Conservation (phyloP, 1,140 invertebrate species). For the Eriosoma lanigerum region DNA sequence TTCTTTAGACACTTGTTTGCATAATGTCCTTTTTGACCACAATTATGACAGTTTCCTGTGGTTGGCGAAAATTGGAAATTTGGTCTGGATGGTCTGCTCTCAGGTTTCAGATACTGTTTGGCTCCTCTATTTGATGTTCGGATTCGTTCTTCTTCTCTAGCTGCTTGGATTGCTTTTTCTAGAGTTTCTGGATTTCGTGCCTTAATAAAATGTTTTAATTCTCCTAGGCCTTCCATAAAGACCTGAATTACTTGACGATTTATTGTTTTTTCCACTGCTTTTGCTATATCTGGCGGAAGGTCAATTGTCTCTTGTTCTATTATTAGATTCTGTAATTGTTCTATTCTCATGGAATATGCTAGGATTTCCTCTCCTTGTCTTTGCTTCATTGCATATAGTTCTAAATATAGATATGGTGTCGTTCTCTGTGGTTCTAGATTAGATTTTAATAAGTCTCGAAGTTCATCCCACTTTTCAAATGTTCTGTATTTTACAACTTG, state of each 20-base stretch:
- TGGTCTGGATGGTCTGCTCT: no score
- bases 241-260: slow-evolving; percentile 9
- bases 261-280: neutral
- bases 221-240: slow-evolving; percentile 22
- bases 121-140: no score
- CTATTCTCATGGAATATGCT: neutral
- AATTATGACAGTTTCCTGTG: no score
- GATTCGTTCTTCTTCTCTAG: neutral
- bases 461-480: neutral
- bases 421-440: neutral
- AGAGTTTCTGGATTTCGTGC: neutral
- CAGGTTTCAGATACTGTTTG: no score
- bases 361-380: neutral
- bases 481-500: no score
- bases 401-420: slow-evolving; percentile 1
- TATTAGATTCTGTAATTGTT: slow-evolving; percentile 6
- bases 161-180: slow-evolving; percentile 13
- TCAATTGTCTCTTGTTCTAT: neutral
- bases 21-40: no score
- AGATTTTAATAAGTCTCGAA: neutral
- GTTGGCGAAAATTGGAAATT: no score
- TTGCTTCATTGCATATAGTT: slow-evolving; percentile 6
- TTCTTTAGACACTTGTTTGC: no score
- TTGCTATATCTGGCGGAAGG: neutral
- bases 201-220: slow-evolving; percentile 4